These are phyloP conservation scores for Trachelus tabidus DNA, from an alignment of 2,888 invertebrate genomes.

Conservation along the genomic window DNA sequence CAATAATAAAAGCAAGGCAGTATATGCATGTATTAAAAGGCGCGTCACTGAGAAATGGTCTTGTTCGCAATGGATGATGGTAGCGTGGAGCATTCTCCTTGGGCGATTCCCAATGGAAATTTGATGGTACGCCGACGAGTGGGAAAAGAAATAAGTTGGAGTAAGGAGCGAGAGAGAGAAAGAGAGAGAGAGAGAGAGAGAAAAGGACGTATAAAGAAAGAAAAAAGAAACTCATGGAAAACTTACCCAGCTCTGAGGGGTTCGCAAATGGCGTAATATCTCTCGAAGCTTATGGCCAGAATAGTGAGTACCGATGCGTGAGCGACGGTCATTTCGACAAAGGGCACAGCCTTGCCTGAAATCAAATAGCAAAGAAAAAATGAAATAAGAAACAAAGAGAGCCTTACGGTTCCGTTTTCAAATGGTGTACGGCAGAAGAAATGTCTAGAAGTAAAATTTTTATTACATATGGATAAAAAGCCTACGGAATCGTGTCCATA, in stretches of 20 bases:
- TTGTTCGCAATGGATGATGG: too few species aligned
- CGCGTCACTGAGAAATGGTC: not conserved
- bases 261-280: slow-evolving; percentile 92
- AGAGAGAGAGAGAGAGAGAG: too few species aligned
- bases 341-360: slow-evolving; percentile 91
- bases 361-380: slow-evolving; percentile 38
- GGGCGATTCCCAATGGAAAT: not conserved
- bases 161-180: too few species aligned
- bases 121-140: slow-evolving; percentile 2
- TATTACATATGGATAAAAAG: not conserved
- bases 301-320: slow-evolving; percentile 94
- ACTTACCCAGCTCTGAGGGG: slow-evolving; percentile 82
- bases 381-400: not conserved
- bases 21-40: not conserved
- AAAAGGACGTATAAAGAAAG: not conserved
- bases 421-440: not conserved
- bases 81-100: not conserved
- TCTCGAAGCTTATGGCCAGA: slow-evolving; percentile 92
- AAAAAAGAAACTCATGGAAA: not conserved
- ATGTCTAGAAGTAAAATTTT: not conserved
- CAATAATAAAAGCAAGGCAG: not conserved
- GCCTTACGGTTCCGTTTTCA: not conserved
- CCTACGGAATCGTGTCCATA: not conserved
- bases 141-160: not conserved
- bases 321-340: slow-evolving; percentile 90